phyloP scores from a whole-genome alignment of 1,140 invertebrate species.

The Camponotus pennsylvanicus region DNA sequence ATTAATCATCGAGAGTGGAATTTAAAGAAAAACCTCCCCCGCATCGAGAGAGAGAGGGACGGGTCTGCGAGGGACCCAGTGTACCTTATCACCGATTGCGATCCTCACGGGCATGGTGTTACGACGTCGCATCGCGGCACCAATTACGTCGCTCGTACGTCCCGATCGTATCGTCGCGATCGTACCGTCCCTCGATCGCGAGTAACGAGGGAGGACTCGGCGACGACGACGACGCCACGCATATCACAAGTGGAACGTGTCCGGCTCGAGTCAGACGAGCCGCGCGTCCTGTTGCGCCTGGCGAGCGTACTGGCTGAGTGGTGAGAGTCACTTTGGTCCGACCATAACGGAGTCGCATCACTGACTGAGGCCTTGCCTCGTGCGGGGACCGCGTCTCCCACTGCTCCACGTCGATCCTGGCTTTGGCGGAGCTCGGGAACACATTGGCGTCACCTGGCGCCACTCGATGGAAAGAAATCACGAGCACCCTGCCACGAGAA shows the following conservation, averaged over 20 bases:
- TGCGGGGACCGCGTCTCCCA: slow-evolving; percentile 14
- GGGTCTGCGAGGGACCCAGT: slow-evolving; percentile 2
- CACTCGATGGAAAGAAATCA: slow-evolving; percentile 57
- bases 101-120: slow-evolving; percentile 35
- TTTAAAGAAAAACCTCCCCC: no score
- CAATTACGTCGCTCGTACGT: slow-evolving; percentile 21
- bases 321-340: slow-evolving; percentile 63
- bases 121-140: slow-evolving; percentile 42
- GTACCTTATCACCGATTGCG: slow-evolving; percentile 53
- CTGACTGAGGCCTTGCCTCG: slow-evolving; percentile 76
- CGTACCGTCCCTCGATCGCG: slow-evolving; percentile 9
- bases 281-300: slow-evolving; percentile 67
- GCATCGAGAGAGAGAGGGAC: not conserved
- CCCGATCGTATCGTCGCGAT: slow-evolving; percentile 13
- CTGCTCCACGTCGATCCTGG: slow-evolving; percentile 56
- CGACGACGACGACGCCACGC: slow-evolving; percentile 7
- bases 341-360: slow-evolving; percentile 79
- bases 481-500: not conserved
- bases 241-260: slow-evolving; percentile 52
- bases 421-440: slow-evolving; percentile 51
- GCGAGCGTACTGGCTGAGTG: not conserved
- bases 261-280: slow-evolving; percentile 38
- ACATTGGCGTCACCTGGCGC: slow-evolving; percentile 82
- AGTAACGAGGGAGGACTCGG: not conserved
- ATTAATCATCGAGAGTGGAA: slow-evolving; percentile 3